Evolutionary conservation across 2,113 vertebrate genomes (phyloP), one percentile per base, ranked within the genome.

Genomic region (Colinus virginianus): DNA sequence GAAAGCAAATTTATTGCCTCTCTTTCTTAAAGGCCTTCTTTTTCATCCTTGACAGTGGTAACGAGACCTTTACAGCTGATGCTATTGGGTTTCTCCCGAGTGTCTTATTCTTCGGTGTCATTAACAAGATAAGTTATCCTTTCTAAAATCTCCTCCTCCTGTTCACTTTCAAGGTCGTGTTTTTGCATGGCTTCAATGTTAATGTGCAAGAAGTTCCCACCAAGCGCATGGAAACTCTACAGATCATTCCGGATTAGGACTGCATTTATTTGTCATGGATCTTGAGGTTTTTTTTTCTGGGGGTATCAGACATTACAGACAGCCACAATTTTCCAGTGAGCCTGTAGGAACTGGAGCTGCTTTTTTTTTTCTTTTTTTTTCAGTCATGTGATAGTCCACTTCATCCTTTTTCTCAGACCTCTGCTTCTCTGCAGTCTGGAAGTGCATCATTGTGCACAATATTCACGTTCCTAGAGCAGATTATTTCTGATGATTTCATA

Each of bases 71-170:
- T 90, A 78, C 51, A 1, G 4, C 77, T 80, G 87, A 88, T 83
- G 61, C 53, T 87, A 91, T 85, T 84, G 32, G 59, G 43, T 94
- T 96, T 92, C 87, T 95, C 51, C 42, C 19, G 53, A 89, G 87
- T 56, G 64, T 93, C 78, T 89, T 85, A 83, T 78, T 94, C 76
- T 70, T 89, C 1, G 3, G 59, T 70, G 75, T 90, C 75, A 83
- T 48, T 91, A 94, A 85, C 59, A 91, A 87, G 94, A 63, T 89
- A 94, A 93, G 81, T 64, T 94, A 94, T 90, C 95, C 84, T 70
- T 77, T 93, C 71, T 61, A 78, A 74, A 83, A 93, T 95, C 90
- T 91, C 77, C 89, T 92, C 79, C 66, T 94, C 87, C 80, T 91
- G 20, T 68, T 94, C 82, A 53, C 49, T 88, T 90, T 90, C 79